Conservation (phyloP, 2,888 invertebrate species). For the Euproctis similis region DNA sequence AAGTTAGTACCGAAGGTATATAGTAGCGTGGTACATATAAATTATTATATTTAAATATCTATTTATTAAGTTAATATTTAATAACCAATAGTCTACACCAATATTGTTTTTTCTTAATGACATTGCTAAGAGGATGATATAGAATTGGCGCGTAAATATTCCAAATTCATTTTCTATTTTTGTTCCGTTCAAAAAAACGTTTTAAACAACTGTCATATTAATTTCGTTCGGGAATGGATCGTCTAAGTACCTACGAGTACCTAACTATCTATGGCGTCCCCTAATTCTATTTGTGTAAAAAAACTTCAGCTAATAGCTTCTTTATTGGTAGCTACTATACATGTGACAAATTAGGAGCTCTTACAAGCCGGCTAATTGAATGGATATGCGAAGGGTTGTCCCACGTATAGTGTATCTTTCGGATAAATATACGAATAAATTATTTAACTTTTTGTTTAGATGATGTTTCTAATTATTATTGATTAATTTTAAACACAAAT, state of each 20-base stretch:
- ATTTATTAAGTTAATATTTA: too few species aligned
- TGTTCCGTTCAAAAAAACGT: neutral
- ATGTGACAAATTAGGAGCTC: constrained; percentile 40
- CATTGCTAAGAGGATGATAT: too few species aligned
- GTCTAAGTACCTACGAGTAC: too few species aligned
- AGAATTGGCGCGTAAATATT: too few species aligned
- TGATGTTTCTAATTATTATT: too few species aligned
- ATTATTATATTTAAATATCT: too few species aligned
- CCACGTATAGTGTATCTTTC: neutral
- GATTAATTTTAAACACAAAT: too few species aligned
- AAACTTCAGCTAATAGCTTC: constrained; percentile 36
- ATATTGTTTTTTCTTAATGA: too few species aligned
- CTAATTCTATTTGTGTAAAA: constrained; percentile 27
- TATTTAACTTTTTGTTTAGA: too few species aligned
- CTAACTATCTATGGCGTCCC: constrained; percentile 13
- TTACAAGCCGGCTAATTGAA: constrained; percentile 31
- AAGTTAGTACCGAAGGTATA: too few species aligned
- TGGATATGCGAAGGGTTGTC: constrained; percentile 22
- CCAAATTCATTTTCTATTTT: neutral
- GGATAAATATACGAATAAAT: neutral
- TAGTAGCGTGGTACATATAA: too few species aligned
- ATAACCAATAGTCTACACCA: too few species aligned
- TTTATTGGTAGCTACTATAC: constrained; percentile 38
- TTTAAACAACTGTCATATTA: constrained; percentile 1
- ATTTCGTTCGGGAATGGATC: neutral